Conservation (phyloP, 2,888 invertebrate genomes). For the Meganola albula region DNA sequence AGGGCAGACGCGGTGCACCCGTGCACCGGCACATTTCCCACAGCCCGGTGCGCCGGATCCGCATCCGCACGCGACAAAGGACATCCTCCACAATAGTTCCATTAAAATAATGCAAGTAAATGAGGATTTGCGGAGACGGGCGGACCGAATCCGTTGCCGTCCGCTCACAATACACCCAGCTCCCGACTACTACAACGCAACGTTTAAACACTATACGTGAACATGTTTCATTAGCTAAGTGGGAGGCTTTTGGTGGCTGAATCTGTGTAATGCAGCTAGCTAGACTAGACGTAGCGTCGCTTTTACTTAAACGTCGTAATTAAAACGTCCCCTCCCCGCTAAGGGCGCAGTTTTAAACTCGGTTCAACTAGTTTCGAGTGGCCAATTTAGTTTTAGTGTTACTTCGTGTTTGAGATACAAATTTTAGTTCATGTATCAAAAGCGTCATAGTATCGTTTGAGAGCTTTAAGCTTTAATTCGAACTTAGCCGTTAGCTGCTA, state of each 20-base stretch:
- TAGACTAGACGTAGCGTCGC: constrained; percentile 66
- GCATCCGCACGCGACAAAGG: constrained; percentile 69
- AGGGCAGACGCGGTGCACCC: constrained; percentile 62
- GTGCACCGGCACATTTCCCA: constrained; percentile 68
- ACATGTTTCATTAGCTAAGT: constrained; percentile 80
- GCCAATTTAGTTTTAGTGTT: constrained; percentile 71
- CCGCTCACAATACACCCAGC: constrained; percentile 45
- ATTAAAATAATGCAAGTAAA: constrained; percentile 79
- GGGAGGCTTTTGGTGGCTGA: constrained; percentile 77
- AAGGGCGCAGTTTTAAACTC: constrained; percentile 72
- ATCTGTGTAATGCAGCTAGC: constrained; percentile 74
- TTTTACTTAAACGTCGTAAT: constrained; percentile 76
- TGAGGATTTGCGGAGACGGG: constrained; percentile 73
- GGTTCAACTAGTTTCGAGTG: constrained; percentile 66
- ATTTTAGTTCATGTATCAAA: constrained; percentile 33
- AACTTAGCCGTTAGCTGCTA: constrained; percentile 10
- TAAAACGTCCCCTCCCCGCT: constrained; percentile 65
- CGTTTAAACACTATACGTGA: constrained; percentile 73
- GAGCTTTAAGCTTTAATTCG: constrained; percentile 12
- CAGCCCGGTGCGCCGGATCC: constrained; percentile 55
- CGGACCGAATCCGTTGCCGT: constrained; percentile 60
- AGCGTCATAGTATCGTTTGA: constrained; percentile 24
- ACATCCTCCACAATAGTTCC: constrained; percentile 75
- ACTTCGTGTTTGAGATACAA: constrained; percentile 51
- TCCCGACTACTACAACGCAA: constrained; percentile 48